Conservation (phyloP, 1,140 invertebrate species). For the Acyrthosiphon pisum region DNA sequence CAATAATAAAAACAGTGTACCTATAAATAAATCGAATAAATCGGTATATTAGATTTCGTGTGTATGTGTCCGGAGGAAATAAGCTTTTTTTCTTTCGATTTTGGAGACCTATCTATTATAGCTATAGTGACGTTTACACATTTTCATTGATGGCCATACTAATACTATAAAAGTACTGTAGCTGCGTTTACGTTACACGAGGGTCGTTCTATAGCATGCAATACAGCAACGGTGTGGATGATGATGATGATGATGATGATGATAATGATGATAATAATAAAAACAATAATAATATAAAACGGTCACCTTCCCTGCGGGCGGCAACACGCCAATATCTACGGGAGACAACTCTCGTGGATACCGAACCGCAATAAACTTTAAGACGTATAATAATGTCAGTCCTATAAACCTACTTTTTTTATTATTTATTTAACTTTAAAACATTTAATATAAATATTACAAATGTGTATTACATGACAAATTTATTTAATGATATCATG, state of each 20-base stretch:
- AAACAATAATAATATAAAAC: conserved; percentile 9
- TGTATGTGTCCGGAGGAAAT: background rate
- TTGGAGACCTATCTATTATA: background rate
- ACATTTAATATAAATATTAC: background rate
- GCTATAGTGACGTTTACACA: background rate
- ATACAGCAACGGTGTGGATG: background rate
- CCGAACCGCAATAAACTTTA: background rate
- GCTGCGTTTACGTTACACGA: background rate
- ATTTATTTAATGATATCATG: background rate
- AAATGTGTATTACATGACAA: background rate
- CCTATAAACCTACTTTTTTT: background rate
- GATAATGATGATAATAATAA: background rate
- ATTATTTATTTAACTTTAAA: background rate
- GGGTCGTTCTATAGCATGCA: background rate
- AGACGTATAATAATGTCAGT: background rate
- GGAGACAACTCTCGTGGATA: background rate
- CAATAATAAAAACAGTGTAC: background rate
- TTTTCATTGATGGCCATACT: background rate
- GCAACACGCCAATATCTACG: background rate
- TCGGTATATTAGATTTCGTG: background rate
- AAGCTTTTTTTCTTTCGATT: background rate
- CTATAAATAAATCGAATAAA: background rate
- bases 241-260: no score
- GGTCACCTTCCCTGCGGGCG: background rate
- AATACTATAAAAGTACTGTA: background rate